A percentile compares a stretch with the other conserved stretches of the same genome.
Conservation (phyloP, 2,797 vertebrate genomes). For the Ctenochaetus hawaiiensis region DNA sequence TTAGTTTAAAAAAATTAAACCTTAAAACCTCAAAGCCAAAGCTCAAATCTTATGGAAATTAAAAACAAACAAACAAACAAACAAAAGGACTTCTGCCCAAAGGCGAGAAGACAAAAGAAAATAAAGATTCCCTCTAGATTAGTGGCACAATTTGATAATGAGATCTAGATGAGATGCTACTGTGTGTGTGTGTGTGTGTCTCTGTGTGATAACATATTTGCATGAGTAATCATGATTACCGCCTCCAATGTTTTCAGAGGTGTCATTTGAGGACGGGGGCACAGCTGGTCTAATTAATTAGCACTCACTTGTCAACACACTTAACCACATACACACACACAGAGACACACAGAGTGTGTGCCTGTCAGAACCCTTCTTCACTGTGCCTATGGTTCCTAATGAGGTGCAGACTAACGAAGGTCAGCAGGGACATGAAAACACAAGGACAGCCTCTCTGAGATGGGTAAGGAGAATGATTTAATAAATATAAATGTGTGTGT, state of each 20-base stretch:
- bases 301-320: constrained; percentile 38
- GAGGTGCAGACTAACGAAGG: constrained; percentile 43
- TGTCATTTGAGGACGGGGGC: constrained; percentile 55
- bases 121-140: neutral
- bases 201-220: constrained; percentile 16
- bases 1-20: neutral
- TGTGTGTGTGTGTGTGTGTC: constrained; percentile 1
- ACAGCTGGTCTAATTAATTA: constrained; percentile 71
- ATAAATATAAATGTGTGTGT: neutral
- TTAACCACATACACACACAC: constrained; percentile 10
- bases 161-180: constrained; percentile 1
- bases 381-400: constrained; percentile 43
- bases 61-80: no score
- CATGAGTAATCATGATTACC: constrained; percentile 35
- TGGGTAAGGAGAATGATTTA: neutral
- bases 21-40: no score
- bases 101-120: no score
- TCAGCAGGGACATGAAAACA: constrained; percentile 44
- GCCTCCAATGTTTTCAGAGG: constrained; percentile 17
- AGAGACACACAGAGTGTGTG: neutral
- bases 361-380: constrained; percentile 15
- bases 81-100: no score
- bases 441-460: neutral
- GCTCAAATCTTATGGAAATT: no score
- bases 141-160: constrained; percentile 14